Evolutionary conservation across 2,797 vertebrate genomes (phyloP).

Genomic region (Brachyrhaphis roseni): DNA sequence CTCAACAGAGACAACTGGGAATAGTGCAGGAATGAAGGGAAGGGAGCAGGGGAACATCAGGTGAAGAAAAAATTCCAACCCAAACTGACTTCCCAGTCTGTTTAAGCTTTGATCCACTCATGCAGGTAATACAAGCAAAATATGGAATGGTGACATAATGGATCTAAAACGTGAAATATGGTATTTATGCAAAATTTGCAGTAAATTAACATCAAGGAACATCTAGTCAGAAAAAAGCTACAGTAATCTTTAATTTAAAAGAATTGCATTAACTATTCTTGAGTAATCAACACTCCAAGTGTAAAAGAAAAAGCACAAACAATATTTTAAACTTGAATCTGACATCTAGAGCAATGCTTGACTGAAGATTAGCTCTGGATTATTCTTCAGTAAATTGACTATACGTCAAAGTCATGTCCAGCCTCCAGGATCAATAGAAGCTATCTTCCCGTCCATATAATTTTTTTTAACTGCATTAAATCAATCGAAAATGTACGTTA

Average conservation of each 20-base stretch:
- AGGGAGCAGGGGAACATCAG: slow-evolving; percentile 10
- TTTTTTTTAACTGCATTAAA: neutral
- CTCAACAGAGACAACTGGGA: slow-evolving; percentile 37
- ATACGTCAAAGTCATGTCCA: neutral
- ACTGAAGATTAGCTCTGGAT: neutral
- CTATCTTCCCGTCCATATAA: neutral
- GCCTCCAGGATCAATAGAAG: neutral
- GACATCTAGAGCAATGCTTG: neutral
- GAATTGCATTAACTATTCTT: neutral
- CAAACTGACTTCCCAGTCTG: neutral
- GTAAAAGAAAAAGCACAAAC: neutral
- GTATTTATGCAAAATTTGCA: neutral
- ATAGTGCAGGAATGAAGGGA: neutral
- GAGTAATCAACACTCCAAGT: neutral
- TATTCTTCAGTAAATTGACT: neutral
- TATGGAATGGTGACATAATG: neutral
- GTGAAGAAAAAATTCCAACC: slow-evolving; percentile 30
- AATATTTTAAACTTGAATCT: neutral
- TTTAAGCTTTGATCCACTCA: neutral
- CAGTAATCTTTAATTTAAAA: neutral
- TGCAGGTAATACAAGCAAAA: neutral
- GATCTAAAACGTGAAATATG: neutral
- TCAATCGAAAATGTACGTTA: neutral
- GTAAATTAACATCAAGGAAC: neutral
- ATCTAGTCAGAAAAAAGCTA: neutral